Evolutionary conservation across 1,140 invertebrate species (phyloP), one percentile per base, ranked within the genome.

Genomic region (Steinernema feltiae): DNA sequence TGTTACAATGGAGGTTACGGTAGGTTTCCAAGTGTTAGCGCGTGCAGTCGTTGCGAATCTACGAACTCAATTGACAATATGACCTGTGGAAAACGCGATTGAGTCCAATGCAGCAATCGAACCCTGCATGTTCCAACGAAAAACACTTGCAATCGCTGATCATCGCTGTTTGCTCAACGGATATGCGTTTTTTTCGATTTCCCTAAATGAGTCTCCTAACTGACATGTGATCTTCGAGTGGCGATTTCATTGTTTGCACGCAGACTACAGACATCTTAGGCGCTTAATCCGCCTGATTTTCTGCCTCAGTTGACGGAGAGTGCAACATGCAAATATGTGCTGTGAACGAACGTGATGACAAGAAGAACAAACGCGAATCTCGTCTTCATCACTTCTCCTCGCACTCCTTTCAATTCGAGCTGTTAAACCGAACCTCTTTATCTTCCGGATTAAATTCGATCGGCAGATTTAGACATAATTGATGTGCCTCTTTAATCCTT

Each of bases 361-460:
- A 7, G 35, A 41, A 7, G 18, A 41, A 18, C 35, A 41, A 7
- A 41, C 35, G 35, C 18, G 7, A 41, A 41, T 41, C 18, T 7
- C 18, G 53, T 63, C 24, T 27, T 27, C 53, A 7, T 63, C 12
- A 63, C 24, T 63, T 21, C 53, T 27, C 24, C 24, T 63, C 24
- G 3, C 53, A 63, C 53, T 63, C 53, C 41, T 63, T 63, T 12
- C 53, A 27, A 12, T 63, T 63, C 53, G 24, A 63, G 53, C 53
- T 63, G 53, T 27, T 63, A 63, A 63, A 63, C 53, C 24, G 53
- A 63, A 63, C 12, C 53, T 27, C 24, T 27, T 27, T 3, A n/a
- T n/a, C n/a, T n/a, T n/a, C n/a, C n/a, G n/a, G 53, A 63, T 12
- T 63, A 63, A n/a, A 63, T n/a, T 21, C 53, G 53, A 63, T 63